Percentiles rank a stretch among this genome's conserved stretches.
Conservation (phyloP, 2,888 invertebrate genomes). For the Harmothoe impar region DNA sequence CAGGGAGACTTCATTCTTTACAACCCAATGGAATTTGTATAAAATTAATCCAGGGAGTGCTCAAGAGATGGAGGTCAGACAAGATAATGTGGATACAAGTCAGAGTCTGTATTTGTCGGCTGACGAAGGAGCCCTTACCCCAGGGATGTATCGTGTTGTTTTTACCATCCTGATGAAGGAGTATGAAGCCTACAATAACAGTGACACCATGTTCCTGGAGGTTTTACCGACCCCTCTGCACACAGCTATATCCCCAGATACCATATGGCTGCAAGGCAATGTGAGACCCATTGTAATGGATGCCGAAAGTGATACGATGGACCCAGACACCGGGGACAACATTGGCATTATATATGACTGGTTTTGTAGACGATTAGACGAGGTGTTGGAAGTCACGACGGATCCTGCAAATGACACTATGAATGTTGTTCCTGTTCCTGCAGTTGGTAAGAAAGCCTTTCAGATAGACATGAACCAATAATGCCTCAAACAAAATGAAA, state of each 20-base stretch:
- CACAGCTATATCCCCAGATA: not conserved
- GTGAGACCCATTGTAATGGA: not conserved
- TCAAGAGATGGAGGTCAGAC: not conserved
- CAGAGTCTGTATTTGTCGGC: not conserved
- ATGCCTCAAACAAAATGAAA: too few species aligned
- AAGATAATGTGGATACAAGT: not conserved
- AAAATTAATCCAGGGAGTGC: not conserved
- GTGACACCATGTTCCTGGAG: not conserved
- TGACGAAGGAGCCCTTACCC: not conserved
- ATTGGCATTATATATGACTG: not conserved
- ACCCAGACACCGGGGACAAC: not conserved
- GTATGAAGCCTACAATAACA: not conserved
- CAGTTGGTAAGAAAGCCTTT: not conserved
- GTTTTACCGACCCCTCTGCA: not conserved
- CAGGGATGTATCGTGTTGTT: not conserved
- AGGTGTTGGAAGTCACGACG: not conserved
- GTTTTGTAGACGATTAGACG: not conserved
- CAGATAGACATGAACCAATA: too few species aligned
- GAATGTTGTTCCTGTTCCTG: not conserved
- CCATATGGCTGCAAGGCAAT: not conserved
- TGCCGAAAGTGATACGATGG: not conserved
- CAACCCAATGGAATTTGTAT: not conserved
- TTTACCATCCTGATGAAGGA: slow-evolving; percentile 4
- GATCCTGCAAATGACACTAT: not conserved
- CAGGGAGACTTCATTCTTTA: not conserved